phyloP scores from a whole-genome alignment of 2,113 vertebrate species.

The Acanthochromis polyacanthus region DNA sequence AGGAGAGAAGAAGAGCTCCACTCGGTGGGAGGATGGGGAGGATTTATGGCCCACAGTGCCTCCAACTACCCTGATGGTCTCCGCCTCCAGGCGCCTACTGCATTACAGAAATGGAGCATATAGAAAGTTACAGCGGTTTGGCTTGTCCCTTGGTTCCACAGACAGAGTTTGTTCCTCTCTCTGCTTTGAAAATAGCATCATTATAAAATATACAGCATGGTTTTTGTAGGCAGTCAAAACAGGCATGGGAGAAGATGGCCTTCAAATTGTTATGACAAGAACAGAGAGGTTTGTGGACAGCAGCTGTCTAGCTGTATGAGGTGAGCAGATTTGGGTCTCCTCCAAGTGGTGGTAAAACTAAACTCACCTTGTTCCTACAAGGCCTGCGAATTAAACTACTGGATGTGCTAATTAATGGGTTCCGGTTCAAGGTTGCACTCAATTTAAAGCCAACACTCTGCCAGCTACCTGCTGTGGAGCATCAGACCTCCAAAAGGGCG shows the following conservation, averaged over 20 bases:
- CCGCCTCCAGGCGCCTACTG: background rate
- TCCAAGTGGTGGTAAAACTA: conserved; percentile 18
- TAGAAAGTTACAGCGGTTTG: background rate
- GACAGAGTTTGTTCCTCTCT: background rate
- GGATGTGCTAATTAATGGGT: conserved; percentile 56
- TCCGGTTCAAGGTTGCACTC: conserved; percentile 44
- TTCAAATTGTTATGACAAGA: background rate
- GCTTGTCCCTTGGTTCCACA: background rate
- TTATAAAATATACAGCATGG: conserved; percentile 20
- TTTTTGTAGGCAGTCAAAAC: conserved; percentile 1
- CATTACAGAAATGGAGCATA: background rate
- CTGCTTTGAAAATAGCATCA: background rate
- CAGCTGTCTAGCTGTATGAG: background rate
- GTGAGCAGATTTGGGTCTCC: background rate
- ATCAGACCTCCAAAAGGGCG: conserved; percentile 13
- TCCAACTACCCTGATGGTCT: background rate
- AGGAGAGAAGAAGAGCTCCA: background rate
- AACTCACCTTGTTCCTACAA: conserved; percentile 37
- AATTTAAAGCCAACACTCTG: conserved; percentile 49
- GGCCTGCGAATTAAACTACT: conserved; percentile 50
- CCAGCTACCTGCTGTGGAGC: conserved; percentile 33
- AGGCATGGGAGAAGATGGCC: conserved; percentile 5
- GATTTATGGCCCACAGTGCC: background rate
- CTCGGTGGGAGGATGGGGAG: background rate
- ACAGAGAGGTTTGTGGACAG: background rate